Base-by-base conservation (phyloP, 2,113 vertebrate genomes). In the Toxotes jaculatrix region DNA sequence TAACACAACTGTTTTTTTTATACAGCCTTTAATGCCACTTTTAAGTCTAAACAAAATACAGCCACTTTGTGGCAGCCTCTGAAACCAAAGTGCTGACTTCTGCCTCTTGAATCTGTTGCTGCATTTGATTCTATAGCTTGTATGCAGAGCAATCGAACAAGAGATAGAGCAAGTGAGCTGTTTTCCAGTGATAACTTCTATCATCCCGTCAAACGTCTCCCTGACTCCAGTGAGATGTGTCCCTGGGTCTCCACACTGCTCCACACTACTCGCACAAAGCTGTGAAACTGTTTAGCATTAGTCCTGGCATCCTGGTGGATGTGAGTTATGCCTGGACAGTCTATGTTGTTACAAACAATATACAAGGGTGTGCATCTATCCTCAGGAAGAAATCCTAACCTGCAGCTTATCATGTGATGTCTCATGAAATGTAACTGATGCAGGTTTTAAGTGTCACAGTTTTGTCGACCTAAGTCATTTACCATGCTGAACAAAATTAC, bases 211-310 rank as follows among this genome's bases (percentile, higher is more conserved):
- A 73, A 75, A 87, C 67, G 72, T 85, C n/a, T 85, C 77, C 53
- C 34, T 23, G 43, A 61, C 68, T 66, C 64, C 70, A 47, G 47
- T 69, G 63, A 56, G 5, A 79, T 49, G 60, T 55, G 56, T 84
- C 80, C 57, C 82, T 59, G 61, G 19, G 70, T 88, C 73, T 90
- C 55, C n/a, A 68, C 77, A 81, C 43, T 77, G 59, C 77, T 79
- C 42, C 71, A 27, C 27, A 27, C 27, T 27, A 27, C 27, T 27
- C 60, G 68, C 38, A 71, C 38, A 62, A 75, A 72, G 47, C 74
- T 74, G 38, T 19, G 59, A 74, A 79, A 55, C 5, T 8, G 31
- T 43, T 31, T 70, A 60, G 45, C 6, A 1, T 32, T 14, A 38
- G 42, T 61, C 27, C 65, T 72, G 70, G n/a, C 40, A 61, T 21